Evolutionary conservation across 2,113 vertebrate genomes (phyloP).

Genomic region (Nannospalax galili): DNA sequence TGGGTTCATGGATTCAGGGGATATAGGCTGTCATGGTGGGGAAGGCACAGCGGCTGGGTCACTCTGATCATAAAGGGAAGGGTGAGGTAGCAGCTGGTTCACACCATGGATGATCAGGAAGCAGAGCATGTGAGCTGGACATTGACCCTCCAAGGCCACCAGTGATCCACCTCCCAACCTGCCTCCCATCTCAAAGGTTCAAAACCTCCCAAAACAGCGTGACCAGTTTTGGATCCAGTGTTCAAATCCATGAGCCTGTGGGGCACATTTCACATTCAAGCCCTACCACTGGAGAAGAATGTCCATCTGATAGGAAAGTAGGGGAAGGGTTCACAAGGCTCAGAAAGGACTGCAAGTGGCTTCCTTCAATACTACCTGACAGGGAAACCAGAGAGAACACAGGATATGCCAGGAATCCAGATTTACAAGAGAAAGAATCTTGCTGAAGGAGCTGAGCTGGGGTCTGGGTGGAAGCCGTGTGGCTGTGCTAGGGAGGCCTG

Average conservation of each 20-base stretch:
- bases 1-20: background rate
- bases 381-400: conserved; percentile 4
- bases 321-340: background rate
- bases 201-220: background rate
- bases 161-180: background rate
- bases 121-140: background rate
- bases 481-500: background rate
- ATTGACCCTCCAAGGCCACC: background rate
- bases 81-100: background rate
- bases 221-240: background rate
- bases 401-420: background rate
- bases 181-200: background rate
- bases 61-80: too few relatives aligned
- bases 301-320: background rate
- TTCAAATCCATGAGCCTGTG: background rate
- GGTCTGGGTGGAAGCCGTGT: background rate
- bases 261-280: background rate
- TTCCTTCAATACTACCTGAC: background rate
- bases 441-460: background rate
- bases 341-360: background rate
- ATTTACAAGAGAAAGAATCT: background rate
- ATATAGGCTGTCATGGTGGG: background rate
- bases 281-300: background rate
- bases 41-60: background rate
- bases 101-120: background rate